Evolutionary conservation across 2,797 vertebrate genomes (phyloP).

Genomic region (Uromys caudimaculatus): DNA sequence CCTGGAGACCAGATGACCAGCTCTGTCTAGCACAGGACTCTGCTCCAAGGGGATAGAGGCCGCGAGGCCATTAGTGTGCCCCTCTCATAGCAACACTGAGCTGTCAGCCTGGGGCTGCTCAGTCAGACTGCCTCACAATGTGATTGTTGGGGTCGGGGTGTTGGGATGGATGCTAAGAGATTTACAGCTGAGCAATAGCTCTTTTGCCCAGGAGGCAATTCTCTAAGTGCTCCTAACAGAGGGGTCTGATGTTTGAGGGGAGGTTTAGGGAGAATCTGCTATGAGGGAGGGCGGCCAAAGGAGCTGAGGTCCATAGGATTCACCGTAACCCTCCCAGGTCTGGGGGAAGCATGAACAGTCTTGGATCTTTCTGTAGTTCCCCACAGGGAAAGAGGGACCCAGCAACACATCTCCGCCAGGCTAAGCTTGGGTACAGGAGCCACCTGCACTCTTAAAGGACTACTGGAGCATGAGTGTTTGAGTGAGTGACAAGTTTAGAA

Average conservation of each 20-base stretch:
- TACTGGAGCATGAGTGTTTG: constrained; percentile 19
- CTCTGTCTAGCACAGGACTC: background rate
- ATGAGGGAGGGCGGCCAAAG: no score
- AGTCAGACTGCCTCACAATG: background rate
- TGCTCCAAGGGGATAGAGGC: background rate
- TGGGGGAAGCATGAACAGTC: background rate
- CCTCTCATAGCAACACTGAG: no score
- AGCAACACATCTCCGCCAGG: no score
- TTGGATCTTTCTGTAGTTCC: background rate
- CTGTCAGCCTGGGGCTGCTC: background rate
- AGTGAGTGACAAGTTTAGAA: constrained; percentile 68
- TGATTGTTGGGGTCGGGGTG: background rate
- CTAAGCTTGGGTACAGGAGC: background rate
- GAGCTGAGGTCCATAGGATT: background rate
- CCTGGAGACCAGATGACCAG: background rate
- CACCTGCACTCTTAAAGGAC: constrained; percentile 54
- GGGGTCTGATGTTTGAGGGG: background rate
- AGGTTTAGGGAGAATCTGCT: background rate
- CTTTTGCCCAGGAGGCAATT: background rate
- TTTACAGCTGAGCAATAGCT: background rate
- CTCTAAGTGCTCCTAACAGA: background rate
- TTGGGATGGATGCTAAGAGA: background rate
- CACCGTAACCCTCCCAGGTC: background rate
- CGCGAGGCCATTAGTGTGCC: background rate
- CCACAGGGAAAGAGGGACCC: background rate